A percentile compares a stretch with the other conserved stretches of the same genome.
Evolutionary conservation across 2,113 vertebrate species (phyloP).

Genomic region (Gallinago jamesoni): DNA sequence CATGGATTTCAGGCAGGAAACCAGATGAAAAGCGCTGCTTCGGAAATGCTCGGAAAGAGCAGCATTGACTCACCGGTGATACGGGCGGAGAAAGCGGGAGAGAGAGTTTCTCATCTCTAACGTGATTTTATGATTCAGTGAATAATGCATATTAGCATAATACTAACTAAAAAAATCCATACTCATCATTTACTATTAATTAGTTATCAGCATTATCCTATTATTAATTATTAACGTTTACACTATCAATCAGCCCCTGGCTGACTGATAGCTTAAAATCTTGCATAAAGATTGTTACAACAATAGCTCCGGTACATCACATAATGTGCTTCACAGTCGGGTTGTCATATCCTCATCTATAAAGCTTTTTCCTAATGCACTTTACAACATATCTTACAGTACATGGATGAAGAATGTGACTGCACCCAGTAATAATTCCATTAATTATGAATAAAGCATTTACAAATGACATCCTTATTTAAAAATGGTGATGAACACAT

Average conservation of each 20-base stretch:
- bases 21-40: background rate
- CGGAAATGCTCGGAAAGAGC: background rate
- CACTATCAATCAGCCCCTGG: background rate
- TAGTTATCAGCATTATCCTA: constrained; percentile 26
- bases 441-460: constrained; percentile 41
- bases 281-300: constrained; percentile 21
- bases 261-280: constrained; percentile 41
- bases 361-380: constrained; percentile 53
- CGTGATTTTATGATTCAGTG: constrained; percentile 59
- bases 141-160: constrained; percentile 67
- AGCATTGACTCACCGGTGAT: background rate
- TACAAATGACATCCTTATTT: constrained; percentile 46
- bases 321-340: background rate
- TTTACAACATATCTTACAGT: constrained; percentile 10
- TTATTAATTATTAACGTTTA: constrained; percentile 49
- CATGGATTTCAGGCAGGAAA: background rate
- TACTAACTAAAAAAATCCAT: constrained; percentile 51
- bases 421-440: constrained; percentile 43
- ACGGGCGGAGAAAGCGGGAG: background rate
- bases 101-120: constrained; percentile 23
- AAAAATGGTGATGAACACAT: constrained; percentile 20
- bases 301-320: background rate
- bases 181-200: constrained; percentile 53
- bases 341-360: constrained; percentile 6
- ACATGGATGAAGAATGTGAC: constrained; percentile 44